Evolutionary conservation across 2,888 invertebrate genomes (phyloP).

Genomic region (Drosophila atripex): DNA sequence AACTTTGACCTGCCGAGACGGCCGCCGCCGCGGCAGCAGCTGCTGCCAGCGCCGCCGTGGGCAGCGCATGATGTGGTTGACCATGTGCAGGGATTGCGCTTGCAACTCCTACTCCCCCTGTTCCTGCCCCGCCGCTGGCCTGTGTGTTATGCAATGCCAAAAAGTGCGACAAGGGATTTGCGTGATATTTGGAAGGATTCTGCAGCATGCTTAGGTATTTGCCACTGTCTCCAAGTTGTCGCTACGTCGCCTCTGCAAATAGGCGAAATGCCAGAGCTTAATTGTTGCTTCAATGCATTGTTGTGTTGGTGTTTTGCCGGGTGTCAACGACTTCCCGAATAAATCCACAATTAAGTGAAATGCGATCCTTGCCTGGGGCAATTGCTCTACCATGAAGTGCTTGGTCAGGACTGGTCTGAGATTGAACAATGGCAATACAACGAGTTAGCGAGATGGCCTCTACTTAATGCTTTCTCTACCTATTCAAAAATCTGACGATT

Average conservation of each 20-base stretch:
- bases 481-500: not conserved
- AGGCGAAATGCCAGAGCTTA: slow-evolving; percentile 56
- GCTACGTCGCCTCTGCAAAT: slow-evolving; percentile 40
- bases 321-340: slow-evolving; percentile 74
- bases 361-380: slow-evolving; percentile 43
- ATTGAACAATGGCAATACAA: slow-evolving; percentile 49
- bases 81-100: slow-evolving; percentile 56
- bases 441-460: slow-evolving; percentile 53
- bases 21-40: slow-evolving; percentile 68
- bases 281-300: slow-evolving; percentile 31
- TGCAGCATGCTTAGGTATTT: slow-evolving; percentile 82
- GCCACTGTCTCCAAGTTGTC: slow-evolving; percentile 46
- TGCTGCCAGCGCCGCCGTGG: slow-evolving; percentile 74
- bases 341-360: slow-evolving; percentile 73
- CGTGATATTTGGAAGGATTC: slow-evolving; percentile 84
- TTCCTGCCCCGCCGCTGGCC: slow-evolving; percentile 55
- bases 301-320: slow-evolving; percentile 12
- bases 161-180: slow-evolving; percentile 84
- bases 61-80: slow-evolving; percentile 73
- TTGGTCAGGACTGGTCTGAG: slow-evolving; percentile 19
- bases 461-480: not conserved
- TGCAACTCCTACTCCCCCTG: slow-evolving; percentile 10
- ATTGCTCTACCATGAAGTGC: slow-evolving; percentile 31
- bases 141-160: slow-evolving; percentile 83
- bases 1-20: slow-evolving; percentile 71